Base-by-base conservation (phyloP, 2,888 invertebrate species). In the Geotrupes spiniger region DNA sequence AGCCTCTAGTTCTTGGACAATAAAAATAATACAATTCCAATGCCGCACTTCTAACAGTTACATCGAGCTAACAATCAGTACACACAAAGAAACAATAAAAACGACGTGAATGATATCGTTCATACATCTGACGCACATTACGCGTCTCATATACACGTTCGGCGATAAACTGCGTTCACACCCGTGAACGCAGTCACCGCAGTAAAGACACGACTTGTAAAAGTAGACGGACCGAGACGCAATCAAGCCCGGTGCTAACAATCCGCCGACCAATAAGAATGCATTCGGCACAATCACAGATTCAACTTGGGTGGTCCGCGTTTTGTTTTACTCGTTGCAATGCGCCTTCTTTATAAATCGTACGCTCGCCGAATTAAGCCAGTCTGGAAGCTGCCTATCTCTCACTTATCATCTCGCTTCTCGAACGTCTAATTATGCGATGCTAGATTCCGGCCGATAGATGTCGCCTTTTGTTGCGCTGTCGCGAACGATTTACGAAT, bases 221-320 rank as follows among this genome's bases (percentile, higher is more conserved):
- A 46, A 46, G 46, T 42, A 42, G 48, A 48, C 48, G 26, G 28
- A 42, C 42, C 37, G 41, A 40, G 36, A 36, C 14, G 17, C 15
- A 36, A 36, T 10, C 10, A 25, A 39, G 40, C 37, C 42, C 41
- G 39, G n/a, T n/a, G n/a, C 43, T 49, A 49, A 49, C 49, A 49
- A 49, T 49, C 47, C 42, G 45, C 46, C 62, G 54, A 57, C 69
- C 69, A 69, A 69, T 67, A 61, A 63, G 64, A 59, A 57, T 52
- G 58, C 59, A 54, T 55, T 56, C 56, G 60, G 60, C 59, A 64
- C 65, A 68, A 66, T 69, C 69, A 64, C 67, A 66, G 63, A 58
- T 64, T 68, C 72, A 63, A 71, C 72, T 71, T 72, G 72, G 72
- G 72, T 71, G 72, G 72, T 70, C 72, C 60, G 62, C 65, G 69